Evolutionary conservation across 1,140 invertebrate species (phyloP), one percentile per base, ranked within the genome.

Genomic region (Trichonephila inaurata): DNA sequence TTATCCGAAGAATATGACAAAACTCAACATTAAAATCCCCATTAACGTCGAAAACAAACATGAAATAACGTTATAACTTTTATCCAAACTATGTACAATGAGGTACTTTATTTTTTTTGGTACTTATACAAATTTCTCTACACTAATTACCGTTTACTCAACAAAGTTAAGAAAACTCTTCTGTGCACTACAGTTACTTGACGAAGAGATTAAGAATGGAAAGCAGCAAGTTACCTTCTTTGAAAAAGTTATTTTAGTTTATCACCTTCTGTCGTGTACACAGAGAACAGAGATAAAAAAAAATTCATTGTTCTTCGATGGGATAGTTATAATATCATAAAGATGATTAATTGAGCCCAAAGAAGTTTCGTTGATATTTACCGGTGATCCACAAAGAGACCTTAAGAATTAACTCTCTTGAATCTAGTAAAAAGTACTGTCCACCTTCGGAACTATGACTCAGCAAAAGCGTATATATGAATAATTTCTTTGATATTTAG

Each of bases 31-130:
- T 77, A 77, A 77, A 77, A 77, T 77, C 69, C 69, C 69, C 69
- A 77, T 77, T 77, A 77, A 28, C 14, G 69, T 4, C 24, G 33
- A 77, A 77, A 77, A 77, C 69, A 77, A 77, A 77, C 69, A 77
- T 77, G 69, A 77, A 77, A 77, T 77, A 77, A 77, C 69, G 69
- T 77, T 77, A 77, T 77, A 77, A 77, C 69, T 77, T 77, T 77
- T 77, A 77, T 77, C 69, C 69, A 40, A 77, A 77, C 69, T 77
- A 28, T 18, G 33, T 40, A 33, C 18, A 77, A 40, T 77, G 14
- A 77, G 24, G 69, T 77, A 77, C 6, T 77, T 33, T 33, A 40
- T 77, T 77, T 77, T 77, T 77, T 77, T 16, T 16, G 69, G 69
- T 28, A 28, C 69, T 62, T 21, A n/a, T n/a, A 12, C 66, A 69